These are phyloP conservation scores for Lithophane semibrunnea DNA, from an alignment of 2,888 invertebrate genomes.

Conservation along the genomic window DNA sequence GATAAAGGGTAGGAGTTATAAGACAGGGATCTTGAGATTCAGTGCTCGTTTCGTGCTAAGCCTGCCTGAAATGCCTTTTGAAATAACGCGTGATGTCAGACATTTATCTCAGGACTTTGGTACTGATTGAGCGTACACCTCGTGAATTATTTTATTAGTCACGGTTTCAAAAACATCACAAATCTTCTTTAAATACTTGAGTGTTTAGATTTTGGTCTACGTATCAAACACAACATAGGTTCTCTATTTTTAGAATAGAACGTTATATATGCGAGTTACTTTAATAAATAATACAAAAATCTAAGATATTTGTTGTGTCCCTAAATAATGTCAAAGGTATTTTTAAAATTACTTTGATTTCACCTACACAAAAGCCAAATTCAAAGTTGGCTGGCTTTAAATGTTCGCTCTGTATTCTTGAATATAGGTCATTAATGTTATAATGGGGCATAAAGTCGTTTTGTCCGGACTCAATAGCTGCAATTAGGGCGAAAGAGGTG, in stretches of 20 bases:
- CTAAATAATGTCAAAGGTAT: neutral
- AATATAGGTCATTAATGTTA: conserved; percentile 66
- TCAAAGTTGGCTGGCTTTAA: conserved; percentile 11
- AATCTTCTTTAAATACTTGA: neutral
- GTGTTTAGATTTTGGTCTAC: neutral
- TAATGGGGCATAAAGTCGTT: conserved; percentile 68
- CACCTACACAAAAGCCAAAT: conserved; percentile 1
- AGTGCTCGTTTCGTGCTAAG: conserved; percentile 55
- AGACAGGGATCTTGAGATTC: conserved; percentile 55
- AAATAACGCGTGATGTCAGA: conserved; percentile 49
- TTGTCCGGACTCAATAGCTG: conserved; percentile 73
- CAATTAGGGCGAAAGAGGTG: conserved; percentile 72
- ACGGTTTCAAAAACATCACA: neutral
- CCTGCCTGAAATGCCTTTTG: conserved; percentile 46
- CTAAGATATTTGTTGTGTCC: no score
- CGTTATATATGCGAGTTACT: no score
- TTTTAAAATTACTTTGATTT: conserved; percentile 22
- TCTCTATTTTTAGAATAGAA: no score
- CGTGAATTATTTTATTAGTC: conserved; percentile 38
- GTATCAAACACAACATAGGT: neutral
- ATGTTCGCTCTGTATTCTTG: conserved; percentile 51
- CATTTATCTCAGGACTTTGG: conserved; percentile 52
- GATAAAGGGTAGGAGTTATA: conserved; percentile 43
- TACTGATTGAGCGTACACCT: conserved; percentile 44
- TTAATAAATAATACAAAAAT: no score